These are phyloP conservation scores for Dryomyza anilis DNA, from an alignment of 2,888 invertebrate species.

Conservation along the genomic window DNA sequence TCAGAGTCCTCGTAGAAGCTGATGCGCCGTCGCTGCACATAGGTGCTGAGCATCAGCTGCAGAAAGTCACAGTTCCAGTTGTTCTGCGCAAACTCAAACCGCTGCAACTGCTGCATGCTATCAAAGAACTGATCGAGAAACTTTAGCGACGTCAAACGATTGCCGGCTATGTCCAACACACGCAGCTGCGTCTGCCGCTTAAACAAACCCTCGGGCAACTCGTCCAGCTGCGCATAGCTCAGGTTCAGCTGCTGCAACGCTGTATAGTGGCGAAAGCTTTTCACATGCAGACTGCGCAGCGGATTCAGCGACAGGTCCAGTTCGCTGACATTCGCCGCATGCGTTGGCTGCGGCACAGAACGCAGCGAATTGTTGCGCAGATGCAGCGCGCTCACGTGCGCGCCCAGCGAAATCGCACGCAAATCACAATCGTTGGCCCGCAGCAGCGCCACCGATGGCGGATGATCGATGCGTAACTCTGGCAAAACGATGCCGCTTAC, in stretches of 20 bases:
- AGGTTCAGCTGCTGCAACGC: conserved; percentile 50
- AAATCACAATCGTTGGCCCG: conserved; percentile 52
- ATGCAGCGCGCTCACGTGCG: conserved; percentile 49
- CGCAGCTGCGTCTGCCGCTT: conserved; percentile 53
- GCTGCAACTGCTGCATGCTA: conserved; percentile 52
- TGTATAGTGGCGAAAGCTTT: conserved; percentile 51
- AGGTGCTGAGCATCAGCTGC: conserved; percentile 55
- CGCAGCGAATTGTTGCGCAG: conserved; percentile 54
- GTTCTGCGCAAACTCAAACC: conserved; percentile 57
- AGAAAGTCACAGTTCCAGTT: conserved; percentile 59
- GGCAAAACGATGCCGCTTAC: conserved; percentile 53
- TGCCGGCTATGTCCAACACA: conserved; percentile 52
- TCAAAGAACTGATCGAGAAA: conserved; percentile 51
- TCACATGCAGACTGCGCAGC: conserved; percentile 50
- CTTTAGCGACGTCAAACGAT: conserved; percentile 53
- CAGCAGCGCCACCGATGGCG: conserved; percentile 44
- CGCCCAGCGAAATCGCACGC: conserved; percentile 50
- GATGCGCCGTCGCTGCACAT: conserved; percentile 54
- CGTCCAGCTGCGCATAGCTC: conserved; percentile 50
- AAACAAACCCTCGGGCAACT: conserved; percentile 53
- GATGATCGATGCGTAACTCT: conserved; percentile 52
- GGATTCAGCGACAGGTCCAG: conserved; percentile 55
- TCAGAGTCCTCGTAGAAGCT: conserved; percentile 54
- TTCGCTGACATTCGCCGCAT: conserved; percentile 50
- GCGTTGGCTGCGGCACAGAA: conserved; percentile 54